phyloP scores from a whole-genome alignment of 2,113 vertebrate genomes.

The Elephantulus edwardii region DNA sequence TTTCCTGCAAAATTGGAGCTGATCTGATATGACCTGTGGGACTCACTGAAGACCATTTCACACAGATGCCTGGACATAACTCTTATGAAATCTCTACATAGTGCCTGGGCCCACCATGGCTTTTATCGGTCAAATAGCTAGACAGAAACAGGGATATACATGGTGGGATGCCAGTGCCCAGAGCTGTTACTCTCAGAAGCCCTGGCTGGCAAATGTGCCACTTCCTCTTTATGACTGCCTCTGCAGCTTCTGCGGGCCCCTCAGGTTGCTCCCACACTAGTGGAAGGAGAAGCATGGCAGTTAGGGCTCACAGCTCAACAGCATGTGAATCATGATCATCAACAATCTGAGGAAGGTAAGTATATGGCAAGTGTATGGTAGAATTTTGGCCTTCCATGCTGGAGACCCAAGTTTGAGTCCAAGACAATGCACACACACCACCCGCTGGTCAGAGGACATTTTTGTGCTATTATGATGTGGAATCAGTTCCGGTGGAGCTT shows the following conservation, averaged over 20 bases:
- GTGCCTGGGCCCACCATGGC: neutral
- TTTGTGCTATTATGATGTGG: neutral
- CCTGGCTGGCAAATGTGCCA: neutral
- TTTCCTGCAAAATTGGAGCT: neutral
- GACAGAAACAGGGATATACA: neutral
- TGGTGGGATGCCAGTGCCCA: neutral
- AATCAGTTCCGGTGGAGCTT: neutral
- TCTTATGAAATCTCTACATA: neutral
- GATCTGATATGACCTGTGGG: neutral
- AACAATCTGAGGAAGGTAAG: neutral
- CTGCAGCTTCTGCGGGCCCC: conserved; percentile 24
- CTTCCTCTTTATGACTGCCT: conserved; percentile 3
- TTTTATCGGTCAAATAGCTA: neutral
- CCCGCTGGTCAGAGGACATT: neutral
- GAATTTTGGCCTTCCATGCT: neutral
- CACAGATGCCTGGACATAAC: neutral
- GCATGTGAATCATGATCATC: neutral
- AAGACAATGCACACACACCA: neutral
- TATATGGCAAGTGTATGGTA: neutral
- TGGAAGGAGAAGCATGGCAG: neutral
- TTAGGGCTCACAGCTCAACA: neutral
- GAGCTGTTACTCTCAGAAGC: neutral
- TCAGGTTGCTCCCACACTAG: conserved; percentile 11
- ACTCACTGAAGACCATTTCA: neutral
- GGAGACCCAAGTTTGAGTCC: neutral